Base-by-base conservation (phyloP, 2,888 invertebrate species). In the Perizoma affinitatum region DNA sequence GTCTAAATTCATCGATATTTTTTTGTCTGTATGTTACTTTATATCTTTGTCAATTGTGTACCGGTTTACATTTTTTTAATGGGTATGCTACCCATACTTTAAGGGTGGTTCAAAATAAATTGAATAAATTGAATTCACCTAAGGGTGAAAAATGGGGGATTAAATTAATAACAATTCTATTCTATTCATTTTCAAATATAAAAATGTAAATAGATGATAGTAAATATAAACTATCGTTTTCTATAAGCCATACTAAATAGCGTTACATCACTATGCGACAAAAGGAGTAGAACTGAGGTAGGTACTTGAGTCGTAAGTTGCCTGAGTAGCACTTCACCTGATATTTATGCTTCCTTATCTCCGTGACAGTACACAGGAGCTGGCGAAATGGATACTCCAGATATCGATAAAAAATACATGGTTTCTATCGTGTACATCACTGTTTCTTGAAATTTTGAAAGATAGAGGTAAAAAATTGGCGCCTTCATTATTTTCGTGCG, bases 371-470 rank as follows among this genome's bases (percentile, higher is more conserved):
- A 72, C 75, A 75, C 90, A 90, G 90, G 70, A 81, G 79, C 64
- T 87, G 88, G 80, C 83, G 90, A 90, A 87, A 88, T 83, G 80
- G 70, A 80, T 82, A 68, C 82, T 76, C 76, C 84, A 82, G 83
- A 56, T 52, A 54, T 62, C 62, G 62, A 54, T 54, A 61, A 61
- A 54, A 47, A 54, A 46, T 10, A 48, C 10, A 38, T 5, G 22
- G 38, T 22, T 49, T 8, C 36, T 46, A 46, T 46, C 46, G 41
- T 34, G 43, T 40, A 58, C 46, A 53, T 50, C 57, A 54, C 54
- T 57, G 5, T 10, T 59, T 57, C 22, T 58, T 54, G 34, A 49
- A 33, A 33, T 58, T 50, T 61, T 34, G 35, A 35, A 44, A 48
- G 41, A 35, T 48, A 53, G 46, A 7, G 22, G 33, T 22, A 47